phyloP scores from a whole-genome alignment of 2,113 vertebrate species.

The Speoplatyrhinus poulsoni region DNA sequence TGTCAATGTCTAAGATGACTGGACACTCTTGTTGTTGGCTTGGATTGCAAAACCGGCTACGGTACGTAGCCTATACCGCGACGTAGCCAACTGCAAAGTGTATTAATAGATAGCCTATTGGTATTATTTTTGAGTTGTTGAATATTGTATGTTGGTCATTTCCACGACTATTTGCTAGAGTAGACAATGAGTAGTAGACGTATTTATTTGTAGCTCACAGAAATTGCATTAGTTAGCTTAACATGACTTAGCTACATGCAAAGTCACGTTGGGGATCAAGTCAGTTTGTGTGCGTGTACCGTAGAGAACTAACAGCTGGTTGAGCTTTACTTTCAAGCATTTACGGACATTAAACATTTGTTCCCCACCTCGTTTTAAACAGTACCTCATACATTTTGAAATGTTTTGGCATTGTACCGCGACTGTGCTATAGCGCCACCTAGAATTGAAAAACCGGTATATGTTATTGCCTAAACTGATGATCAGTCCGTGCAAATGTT shows the following conservation, averaged over 20 bases:
- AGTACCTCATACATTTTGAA: neutral
- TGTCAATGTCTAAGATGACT: neutral
- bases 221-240: neutral
- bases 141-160: neutral
- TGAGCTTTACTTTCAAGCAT: neutral
- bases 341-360: neutral
- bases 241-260: neutral
- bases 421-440: neutral
- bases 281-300: neutral
- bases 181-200: neutral
- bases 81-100: neutral
- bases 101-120: neutral
- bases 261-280: neutral
- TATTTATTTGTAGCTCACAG: neutral
- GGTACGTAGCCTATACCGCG: constrained; percentile 15
- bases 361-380: neutral
- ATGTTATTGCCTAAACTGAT: too few species aligned
- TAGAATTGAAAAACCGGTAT: neutral
- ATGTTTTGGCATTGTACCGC: neutral
- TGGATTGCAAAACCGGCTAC: constrained; percentile 3
- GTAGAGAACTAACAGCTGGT: neutral
- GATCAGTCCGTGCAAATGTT: too few species aligned
- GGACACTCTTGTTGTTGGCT: too few species aligned
- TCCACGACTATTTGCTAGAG: neutral
- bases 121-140: too few species aligned